Base-by-base conservation (phyloP, 2,797 vertebrate genomes). In the Melanogrammus aeglefinus region DNA sequence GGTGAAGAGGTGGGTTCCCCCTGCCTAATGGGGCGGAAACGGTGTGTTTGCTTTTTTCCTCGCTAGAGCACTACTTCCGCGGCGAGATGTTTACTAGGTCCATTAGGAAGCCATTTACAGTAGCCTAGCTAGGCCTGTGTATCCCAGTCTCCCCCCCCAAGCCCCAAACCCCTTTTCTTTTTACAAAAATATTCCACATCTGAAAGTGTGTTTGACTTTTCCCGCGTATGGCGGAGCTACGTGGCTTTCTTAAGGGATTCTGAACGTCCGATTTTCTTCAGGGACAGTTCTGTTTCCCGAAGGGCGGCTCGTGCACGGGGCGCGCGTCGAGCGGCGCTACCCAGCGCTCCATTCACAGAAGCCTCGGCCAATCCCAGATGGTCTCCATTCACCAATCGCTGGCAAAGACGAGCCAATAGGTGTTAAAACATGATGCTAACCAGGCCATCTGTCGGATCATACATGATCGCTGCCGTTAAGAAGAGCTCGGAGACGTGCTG, bases 1-100 rank as follows among this genome's bases (percentile, higher is more conserved):
- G 89, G 88, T 91, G 92, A 90, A 92, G 91, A 92, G 93, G 88
- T 88, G 89, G 80, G 5, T 36, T 92, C 93, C 91, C 89, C 88
- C 82, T 83, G 82, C 82, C 77, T 92, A 92, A 92, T 91, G 90
- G 90, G 78, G 86, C 83, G 83, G 86, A 91, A 92, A 83, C 82
- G 77, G 88, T 76, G 84, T 75, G 47, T 57, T 57, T 57, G 47
- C 47, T 21, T 13, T 13, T 12, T 18, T 21, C 47, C 16, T 57
- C 44, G 47, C 47, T 57, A 57, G 47, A 57, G 47, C 47, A 21
- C 47, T 57, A 18, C 47, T 57, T 18, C 16, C 47, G 47, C 47
- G 47, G 47, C 18, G 4, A 57, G 6, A 77, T 91, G 90, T 92
- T 92, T 93, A 90, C 88, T 18, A 57, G 47, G 47, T 18, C 47